A percentile compares a stretch with the other conserved stretches of the same genome.
phyloP scores from a whole-genome alignment of 2,797 vertebrate species.

The Gobionotothen gibberifrons region DNA sequence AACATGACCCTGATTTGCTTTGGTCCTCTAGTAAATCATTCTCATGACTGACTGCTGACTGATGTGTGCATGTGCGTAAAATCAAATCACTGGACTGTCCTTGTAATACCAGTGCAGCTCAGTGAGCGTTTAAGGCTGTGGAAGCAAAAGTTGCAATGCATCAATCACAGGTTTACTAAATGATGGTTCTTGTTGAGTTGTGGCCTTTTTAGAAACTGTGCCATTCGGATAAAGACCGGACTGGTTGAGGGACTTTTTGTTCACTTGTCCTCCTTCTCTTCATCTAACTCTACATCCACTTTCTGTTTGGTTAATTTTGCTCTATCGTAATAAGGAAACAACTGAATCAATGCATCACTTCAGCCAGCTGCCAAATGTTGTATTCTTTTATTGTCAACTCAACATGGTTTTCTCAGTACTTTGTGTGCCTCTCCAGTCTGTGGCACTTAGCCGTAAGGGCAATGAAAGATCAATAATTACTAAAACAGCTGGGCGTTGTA shows the following conservation, averaged over 20 bases:
- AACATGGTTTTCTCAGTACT: not conserved
- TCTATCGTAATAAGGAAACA: not conserved
- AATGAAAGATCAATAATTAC: not conserved
- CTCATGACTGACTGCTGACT: constrained; percentile 28
- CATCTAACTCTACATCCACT: not conserved
- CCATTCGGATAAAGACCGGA: not conserved
- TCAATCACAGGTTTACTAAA: constrained; percentile 2
- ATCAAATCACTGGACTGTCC: constrained; percentile 22
- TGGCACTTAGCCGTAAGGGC: not conserved
- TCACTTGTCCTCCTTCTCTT: not conserved
- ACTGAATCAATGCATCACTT: not conserved
- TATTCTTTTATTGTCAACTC: not conserved
- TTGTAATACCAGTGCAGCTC: constrained; percentile 6
- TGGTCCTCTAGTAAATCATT: constrained; percentile 13
- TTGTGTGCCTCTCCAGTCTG: not conserved
- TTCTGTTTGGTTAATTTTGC: not conserved
- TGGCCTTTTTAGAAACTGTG: not conserved
- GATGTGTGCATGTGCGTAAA: constrained; percentile 33
- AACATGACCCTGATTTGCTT: constrained; percentile 21
- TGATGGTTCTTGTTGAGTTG: not conserved
- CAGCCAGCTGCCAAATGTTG: not conserved
- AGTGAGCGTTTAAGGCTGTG: not conserved
- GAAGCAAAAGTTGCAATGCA: not conserved
- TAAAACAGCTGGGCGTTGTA: too few species aligned
- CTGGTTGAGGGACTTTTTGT: not conserved